Base-by-base conservation (phyloP, 2,888 invertebrate species). In the Caenorhabditis sp. region DNA sequence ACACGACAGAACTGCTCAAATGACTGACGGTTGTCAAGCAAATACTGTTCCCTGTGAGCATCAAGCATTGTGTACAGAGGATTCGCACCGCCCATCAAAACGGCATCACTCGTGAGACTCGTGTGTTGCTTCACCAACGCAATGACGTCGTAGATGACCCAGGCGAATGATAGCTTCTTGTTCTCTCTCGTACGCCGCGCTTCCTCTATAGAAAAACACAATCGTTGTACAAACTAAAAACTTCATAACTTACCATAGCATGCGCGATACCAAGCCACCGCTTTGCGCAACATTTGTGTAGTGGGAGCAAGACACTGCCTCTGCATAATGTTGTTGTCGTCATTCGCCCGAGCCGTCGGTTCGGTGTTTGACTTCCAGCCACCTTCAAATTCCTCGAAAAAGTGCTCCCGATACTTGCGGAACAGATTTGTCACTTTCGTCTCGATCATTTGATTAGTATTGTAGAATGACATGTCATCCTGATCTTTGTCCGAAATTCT, bases 381-480 rank as follows among this genome's bases (percentile, higher is more conserved):
- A 3, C 75, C 75, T 17, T 52, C 43, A 45, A 81, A 81, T 17
- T 76, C 76, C 52, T 80, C 80, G 22, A 82, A 82, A 27, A 82
- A 82, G 9, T 52, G 32, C 27, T 78, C 74, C 11, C 82, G 52
- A 46, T 70, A 80, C 24, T 61, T 65, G 11, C 56, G 56, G 66
- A 71, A 82, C 26, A 80, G 45, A 52, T 62, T 63, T 8, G 78
- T 74, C 7, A 86, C 66, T 24, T 83, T 85, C 37, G 86, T 79
- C 56, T 88, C 87, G 24, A 89, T 85, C 52, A 87, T 79, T 46
- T 84, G 82, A 50, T 85, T 84, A 6, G 85, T 85, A 63, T 83
- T 86, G 80, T 78, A 87, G 73, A 84, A 83, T 17, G 81, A 80
- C 86, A 89, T 87, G 58, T 89, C 86, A 59, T 89, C 89, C 35